Percentiles rank a stretch among this genome's conserved stretches.
Evolutionary conservation across 2,113 vertebrate genomes (phyloP).

Genomic region (Camarhynchus parvulus): DNA sequence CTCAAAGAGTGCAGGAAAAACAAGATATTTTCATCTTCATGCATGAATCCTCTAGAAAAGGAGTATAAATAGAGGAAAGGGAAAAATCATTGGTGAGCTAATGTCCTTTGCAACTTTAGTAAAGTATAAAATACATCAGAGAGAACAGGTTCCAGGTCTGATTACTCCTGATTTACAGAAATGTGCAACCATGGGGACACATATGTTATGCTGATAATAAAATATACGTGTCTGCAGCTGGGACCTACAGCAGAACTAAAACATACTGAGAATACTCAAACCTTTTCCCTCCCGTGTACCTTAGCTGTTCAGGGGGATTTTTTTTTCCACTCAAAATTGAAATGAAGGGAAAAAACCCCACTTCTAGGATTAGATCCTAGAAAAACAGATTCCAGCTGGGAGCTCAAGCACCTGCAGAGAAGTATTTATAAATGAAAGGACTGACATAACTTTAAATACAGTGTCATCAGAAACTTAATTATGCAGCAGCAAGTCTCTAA

Average conservation of each 20-base stretch:
- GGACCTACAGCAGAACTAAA: not conserved
- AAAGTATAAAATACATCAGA: not conserved
- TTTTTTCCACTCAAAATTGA: not conserved
- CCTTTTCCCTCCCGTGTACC: not conserved
- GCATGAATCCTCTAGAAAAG: not conserved
- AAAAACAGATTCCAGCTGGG: slow-evolving; percentile 26
- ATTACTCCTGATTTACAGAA: not conserved
- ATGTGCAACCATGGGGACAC: not conserved
- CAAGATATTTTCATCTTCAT: not conserved
- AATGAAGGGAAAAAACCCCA: not conserved
- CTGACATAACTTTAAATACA: slow-evolving; percentile 46
- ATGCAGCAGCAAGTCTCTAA: slow-evolving; percentile 50
- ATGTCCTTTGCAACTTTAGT: not conserved
- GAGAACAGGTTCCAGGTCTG: not conserved
- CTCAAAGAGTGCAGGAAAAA: not conserved
- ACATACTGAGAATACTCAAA: not conserved
- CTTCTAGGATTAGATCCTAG: slow-evolving; percentile 10
- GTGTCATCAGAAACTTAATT: slow-evolving; percentile 53
- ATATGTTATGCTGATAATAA: not conserved
- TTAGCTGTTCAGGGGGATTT: not conserved
- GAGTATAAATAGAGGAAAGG: not conserved
- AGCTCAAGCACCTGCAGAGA: slow-evolving; percentile 39
- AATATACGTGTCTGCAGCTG: not conserved
- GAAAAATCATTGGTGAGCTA: not conserved
- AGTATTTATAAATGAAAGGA: slow-evolving; percentile 46